A percentile compares a stretch with the other conserved stretches of the same genome.
Conservation (phyloP, 2,888 invertebrate species). For the Pterostichus niger region DNA sequence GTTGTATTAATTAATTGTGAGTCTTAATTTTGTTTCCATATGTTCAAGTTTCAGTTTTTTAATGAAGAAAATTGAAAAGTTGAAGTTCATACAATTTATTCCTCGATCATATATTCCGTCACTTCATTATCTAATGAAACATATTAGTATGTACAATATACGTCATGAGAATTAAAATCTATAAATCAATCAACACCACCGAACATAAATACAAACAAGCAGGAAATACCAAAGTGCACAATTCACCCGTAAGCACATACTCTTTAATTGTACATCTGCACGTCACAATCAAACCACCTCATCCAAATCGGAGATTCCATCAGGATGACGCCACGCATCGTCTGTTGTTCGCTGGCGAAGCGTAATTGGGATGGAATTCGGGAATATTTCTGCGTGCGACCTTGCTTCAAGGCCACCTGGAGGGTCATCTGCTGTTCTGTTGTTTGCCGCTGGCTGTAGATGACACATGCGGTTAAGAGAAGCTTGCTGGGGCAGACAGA, state of each 20-base stretch:
- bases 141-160: no score
- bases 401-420: slow-evolving; percentile 67
- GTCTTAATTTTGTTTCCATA: no score
- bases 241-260: not conserved
- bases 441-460: slow-evolving; percentile 2
- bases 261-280: slow-evolving; percentile 13
- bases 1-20: no score
- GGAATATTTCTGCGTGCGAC: slow-evolving; percentile 66
- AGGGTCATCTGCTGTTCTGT: slow-evolving; percentile 27
- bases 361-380: slow-evolving; percentile 66
- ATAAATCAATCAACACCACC: no score
- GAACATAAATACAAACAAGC: no score
- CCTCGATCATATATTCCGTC: no score
- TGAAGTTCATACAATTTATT: no score
- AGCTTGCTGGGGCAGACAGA: not conserved
- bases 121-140: no score
- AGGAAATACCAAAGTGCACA: no score
- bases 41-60: no score
- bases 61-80: no score
- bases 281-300: slow-evolving; percentile 2
- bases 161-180: no score
- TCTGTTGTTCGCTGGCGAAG: not conserved
- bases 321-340: slow-evolving; percentile 32
- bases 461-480: not conserved
- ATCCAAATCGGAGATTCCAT: slow-evolving; percentile 27